These are phyloP conservation scores for Aleiodes testaceus DNA, from an alignment of 2,888 invertebrate species.

Conservation along the genomic window DNA sequence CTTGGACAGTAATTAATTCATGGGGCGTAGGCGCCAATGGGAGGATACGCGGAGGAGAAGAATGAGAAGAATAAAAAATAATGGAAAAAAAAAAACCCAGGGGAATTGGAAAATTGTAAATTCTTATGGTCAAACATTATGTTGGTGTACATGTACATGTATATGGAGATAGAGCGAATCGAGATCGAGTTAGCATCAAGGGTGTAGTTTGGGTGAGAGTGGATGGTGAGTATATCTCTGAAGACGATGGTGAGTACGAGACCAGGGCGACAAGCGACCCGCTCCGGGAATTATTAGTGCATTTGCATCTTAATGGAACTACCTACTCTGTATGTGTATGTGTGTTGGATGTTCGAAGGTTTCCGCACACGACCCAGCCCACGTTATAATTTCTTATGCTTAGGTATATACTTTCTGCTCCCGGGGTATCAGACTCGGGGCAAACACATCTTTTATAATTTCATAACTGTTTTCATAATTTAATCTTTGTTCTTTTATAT, in stretches of 20 bases:
- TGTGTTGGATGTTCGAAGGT: slow-evolving; percentile 31
- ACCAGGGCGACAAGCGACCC: slow-evolving; percentile 61
- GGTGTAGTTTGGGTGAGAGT: slow-evolving; percentile 46
- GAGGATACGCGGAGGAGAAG: slow-evolving; percentile 9
- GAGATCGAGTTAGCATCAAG: slow-evolving; percentile 31
- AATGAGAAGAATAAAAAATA: too few species aligned
- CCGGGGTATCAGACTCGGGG: slow-evolving; percentile 43
- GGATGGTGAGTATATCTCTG: slow-evolving; percentile 47
- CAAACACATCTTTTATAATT: too few species aligned
- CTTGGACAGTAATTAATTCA: slow-evolving; percentile 66
- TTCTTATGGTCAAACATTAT: too few species aligned
- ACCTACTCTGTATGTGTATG: slow-evolving; percentile 55
- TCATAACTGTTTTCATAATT: too few species aligned
- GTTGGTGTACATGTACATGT: too few species aligned
- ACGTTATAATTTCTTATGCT: slow-evolving; percentile 60
- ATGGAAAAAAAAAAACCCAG: too few species aligned
- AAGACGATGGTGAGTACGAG: slow-evolving; percentile 50
- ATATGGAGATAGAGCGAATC: not conserved
- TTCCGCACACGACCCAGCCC: slow-evolving; percentile 53
- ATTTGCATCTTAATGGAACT: slow-evolving; percentile 72
- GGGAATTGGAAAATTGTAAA: slow-evolving; percentile 62
- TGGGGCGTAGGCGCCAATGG: slow-evolving; percentile 62
- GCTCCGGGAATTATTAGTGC: slow-evolving; percentile 67
- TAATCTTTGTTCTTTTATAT: too few species aligned
- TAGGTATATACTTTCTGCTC: slow-evolving; percentile 49